These are phyloP conservation scores for Amblyteles armatorius DNA, from an alignment of 2,888 invertebrate species.

Conservation along the genomic window DNA sequence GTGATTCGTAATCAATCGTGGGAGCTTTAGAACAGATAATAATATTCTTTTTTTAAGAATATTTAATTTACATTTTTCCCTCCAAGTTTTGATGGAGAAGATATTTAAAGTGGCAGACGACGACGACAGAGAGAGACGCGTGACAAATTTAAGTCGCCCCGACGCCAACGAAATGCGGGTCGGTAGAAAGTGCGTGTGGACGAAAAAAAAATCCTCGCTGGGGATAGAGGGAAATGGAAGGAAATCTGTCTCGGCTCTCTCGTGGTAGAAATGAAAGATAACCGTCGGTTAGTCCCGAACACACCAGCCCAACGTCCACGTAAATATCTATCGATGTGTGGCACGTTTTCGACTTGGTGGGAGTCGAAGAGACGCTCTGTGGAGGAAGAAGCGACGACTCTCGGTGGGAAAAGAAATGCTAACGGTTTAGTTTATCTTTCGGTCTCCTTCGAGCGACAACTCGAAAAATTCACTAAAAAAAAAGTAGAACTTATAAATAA, in stretches of 20 bases:
- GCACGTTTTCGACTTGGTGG: conserved; percentile 70
- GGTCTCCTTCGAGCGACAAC: neutral
- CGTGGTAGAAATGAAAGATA: conserved; percentile 9
- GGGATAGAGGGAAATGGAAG: neutral
- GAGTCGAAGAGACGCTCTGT: conserved; percentile 49
- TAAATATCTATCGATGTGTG: conserved; percentile 69
- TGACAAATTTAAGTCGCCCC: no score
- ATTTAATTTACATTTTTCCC: neutral
- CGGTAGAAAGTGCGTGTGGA: no score
- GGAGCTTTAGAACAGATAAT: neutral
- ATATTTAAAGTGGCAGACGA: no score
- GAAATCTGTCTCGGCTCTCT: conserved; percentile 1
- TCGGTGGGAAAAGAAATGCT: neutral
- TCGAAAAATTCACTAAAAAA: neutral
- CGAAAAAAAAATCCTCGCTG: neutral
- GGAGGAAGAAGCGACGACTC: conserved; percentile 4
- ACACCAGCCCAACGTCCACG: neutral
- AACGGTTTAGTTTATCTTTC: conserved; percentile 10
- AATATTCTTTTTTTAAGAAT: neutral
- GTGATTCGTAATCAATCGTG: neutral
- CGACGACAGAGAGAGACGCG: no score
- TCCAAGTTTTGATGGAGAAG: neutral
- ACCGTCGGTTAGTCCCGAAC: conserved; percentile 1
- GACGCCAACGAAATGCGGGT: no score
- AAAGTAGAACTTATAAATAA: no score